Percentiles rank a stretch among this genome's conserved stretches.
Conservation (phyloP, 2,888 invertebrate genomes). For the Operophtera brumata region DNA sequence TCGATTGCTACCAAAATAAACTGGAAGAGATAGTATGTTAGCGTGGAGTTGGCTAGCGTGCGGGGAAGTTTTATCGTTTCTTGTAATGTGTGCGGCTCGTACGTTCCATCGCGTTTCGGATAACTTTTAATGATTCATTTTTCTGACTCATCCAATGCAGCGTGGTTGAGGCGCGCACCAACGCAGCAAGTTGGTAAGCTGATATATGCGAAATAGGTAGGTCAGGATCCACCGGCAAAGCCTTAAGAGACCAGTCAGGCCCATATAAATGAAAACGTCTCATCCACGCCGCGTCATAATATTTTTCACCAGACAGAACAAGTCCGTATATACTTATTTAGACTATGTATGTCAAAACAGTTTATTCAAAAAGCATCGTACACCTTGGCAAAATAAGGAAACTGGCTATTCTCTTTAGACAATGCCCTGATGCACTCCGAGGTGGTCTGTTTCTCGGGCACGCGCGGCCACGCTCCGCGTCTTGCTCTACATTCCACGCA, state of each 20-base stretch:
- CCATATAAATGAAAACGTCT: not conserved
- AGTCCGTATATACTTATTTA: no score
- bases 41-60: constrained; percentile 74
- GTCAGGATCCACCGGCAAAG: not conserved
- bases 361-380: not conserved
- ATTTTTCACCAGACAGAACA: no score
- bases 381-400: not conserved
- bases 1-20: constrained; percentile 75
- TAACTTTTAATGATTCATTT: constrained; percentile 59
- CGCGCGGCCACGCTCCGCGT: constrained; percentile 55
- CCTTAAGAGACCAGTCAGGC: constrained; percentile 8
- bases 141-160: constrained; percentile 78
- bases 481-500: constrained; percentile 67
- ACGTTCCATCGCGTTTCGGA: constrained; percentile 37
- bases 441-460: constrained; percentile 37
- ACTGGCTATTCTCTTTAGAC: constrained; percentile 5
- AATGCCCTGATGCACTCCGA: constrained; percentile 9
- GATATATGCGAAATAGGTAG: not conserved
- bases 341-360: no score
- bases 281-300: no score
- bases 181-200: constrained; percentile 60
- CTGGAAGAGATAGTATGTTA: constrained; percentile 77
- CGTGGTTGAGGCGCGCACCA: constrained; percentile 63
- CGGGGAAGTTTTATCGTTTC: constrained; percentile 38
- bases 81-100: constrained; percentile 30